Conservation (phyloP, 2,888 invertebrate genomes). For the Alentia gelatinosa region DNA sequence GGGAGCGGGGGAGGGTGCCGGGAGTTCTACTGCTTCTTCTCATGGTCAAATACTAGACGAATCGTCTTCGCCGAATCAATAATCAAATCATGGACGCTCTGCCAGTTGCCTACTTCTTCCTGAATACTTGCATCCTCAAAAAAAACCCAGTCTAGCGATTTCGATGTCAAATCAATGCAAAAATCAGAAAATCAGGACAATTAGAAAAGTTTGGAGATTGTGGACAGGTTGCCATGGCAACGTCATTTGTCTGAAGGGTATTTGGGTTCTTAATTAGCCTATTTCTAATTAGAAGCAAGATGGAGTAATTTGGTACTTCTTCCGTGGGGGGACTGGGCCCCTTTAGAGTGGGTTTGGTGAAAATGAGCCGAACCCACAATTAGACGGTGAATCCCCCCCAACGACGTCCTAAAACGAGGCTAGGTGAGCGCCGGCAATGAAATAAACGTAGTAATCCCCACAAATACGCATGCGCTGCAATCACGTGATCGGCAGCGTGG, state of each 20-base stretch:
- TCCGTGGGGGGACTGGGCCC: not conserved
- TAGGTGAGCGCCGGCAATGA: not conserved
- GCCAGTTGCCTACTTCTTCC: slow-evolving; percentile 35
- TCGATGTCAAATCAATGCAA: slow-evolving; percentile 40
- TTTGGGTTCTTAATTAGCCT: slow-evolving; percentile 43
- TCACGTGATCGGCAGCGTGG: slow-evolving; percentile 33
- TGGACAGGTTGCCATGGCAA: slow-evolving; percentile 42
- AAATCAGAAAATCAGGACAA: slow-evolving; percentile 43
- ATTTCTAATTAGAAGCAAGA: slow-evolving; percentile 39
- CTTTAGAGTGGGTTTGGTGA: not conserved
- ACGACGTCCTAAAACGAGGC: not conserved
- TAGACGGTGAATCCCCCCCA: not conserved
- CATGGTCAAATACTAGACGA: slow-evolving; percentile 20
- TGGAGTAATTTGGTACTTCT: slow-evolving; percentile 21
- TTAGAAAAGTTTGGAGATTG: slow-evolving; percentile 37
- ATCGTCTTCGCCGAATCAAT: not conserved
- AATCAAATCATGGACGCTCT: slow-evolving; percentile 24
- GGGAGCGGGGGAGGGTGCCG: not conserved
- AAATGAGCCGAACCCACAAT: slow-evolving; percentile 29
- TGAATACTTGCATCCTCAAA: not conserved
- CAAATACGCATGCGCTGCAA: not conserved
- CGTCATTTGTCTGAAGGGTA: slow-evolving; percentile 45
- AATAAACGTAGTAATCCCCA: not conserved
- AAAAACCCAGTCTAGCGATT: not conserved
- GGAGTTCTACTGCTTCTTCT: not conserved